phyloP scores from a whole-genome alignment of 2,888 invertebrate genomes.

The Globia sparganii region DNA sequence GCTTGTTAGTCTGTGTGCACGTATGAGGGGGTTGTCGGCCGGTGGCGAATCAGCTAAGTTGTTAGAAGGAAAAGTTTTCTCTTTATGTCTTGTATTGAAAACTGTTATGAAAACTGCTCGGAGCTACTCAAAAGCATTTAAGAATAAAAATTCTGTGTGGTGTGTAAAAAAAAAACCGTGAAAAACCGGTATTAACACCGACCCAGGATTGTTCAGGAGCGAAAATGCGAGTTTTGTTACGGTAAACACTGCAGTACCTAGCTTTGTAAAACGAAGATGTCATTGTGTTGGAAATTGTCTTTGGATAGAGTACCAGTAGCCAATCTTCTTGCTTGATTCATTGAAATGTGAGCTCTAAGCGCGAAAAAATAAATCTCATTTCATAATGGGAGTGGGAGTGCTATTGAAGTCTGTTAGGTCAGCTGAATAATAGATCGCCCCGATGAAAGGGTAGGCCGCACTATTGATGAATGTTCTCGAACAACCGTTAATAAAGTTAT shows the following conservation, averaged over 20 bases:
- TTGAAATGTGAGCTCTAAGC: conserved; percentile 7
- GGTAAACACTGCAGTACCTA: neutral
- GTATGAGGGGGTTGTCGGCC: too few species aligned
- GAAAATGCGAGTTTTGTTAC: neutral
- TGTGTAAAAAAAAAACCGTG: neutral
- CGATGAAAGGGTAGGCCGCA: conserved; percentile 33
- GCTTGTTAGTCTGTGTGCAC: neutral
- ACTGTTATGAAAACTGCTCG: neutral
- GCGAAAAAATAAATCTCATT: conserved; percentile 6
- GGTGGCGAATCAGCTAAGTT: neutral
- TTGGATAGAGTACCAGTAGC: neutral
- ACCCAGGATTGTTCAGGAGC: neutral
- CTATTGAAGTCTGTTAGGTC: neutral
- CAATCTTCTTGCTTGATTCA: neutral
- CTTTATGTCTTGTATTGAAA: neutral
- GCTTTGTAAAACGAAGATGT: conserved; percentile 2
- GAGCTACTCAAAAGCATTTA: neutral
- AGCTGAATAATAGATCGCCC: conserved; percentile 27
- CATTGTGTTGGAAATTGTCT: conserved; percentile 1
- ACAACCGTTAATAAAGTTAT: neutral
- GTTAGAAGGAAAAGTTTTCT: neutral
- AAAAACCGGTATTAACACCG: too few species aligned
- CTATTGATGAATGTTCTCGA: conserved; percentile 27
- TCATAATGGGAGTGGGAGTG: neutral
- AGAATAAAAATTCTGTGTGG: neutral